phyloP scores from a whole-genome alignment of 2,797 vertebrate genomes.

The Gorsachius magnificus region DNA sequence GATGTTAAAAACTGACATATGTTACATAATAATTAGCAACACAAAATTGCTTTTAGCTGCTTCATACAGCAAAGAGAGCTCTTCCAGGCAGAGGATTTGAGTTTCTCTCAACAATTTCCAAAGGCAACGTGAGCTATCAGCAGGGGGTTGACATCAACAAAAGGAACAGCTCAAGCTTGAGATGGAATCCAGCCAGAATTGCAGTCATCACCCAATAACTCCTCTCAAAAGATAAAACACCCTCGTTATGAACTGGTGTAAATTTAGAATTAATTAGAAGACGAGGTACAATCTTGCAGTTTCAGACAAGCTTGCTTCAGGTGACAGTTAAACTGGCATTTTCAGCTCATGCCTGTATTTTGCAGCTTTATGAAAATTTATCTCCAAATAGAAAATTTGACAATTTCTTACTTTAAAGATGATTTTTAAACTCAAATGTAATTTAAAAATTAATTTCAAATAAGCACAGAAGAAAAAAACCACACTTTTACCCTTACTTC shows the following conservation, averaged over 20 bases:
- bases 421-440: neutral
- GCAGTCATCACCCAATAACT: conserved; percentile 42
- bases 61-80: neutral
- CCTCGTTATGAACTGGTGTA: neutral
- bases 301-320: conserved; percentile 12
- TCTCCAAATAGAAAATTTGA: neutral
- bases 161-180: conserved; percentile 41
- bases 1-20: neutral
- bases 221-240: conserved; percentile 42
- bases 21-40: neutral
- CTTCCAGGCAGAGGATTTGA: neutral
- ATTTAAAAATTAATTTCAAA: neutral
- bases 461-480: neutral
- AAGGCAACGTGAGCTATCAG: neutral
- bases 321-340: conserved; percentile 28
- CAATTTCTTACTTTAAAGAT: neutral
- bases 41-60: conserved; percentile 5
- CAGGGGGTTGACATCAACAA: conserved; percentile 19
- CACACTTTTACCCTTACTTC: neutral
- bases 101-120: neutral
- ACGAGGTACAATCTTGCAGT: neutral
- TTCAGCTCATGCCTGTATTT: neutral
- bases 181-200: conserved; percentile 33
- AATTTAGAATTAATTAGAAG: conserved; percentile 55
- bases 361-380: neutral